Evolutionary conservation across 2,888 invertebrate species (phyloP).

Genomic region (Cryptus armator): DNA sequence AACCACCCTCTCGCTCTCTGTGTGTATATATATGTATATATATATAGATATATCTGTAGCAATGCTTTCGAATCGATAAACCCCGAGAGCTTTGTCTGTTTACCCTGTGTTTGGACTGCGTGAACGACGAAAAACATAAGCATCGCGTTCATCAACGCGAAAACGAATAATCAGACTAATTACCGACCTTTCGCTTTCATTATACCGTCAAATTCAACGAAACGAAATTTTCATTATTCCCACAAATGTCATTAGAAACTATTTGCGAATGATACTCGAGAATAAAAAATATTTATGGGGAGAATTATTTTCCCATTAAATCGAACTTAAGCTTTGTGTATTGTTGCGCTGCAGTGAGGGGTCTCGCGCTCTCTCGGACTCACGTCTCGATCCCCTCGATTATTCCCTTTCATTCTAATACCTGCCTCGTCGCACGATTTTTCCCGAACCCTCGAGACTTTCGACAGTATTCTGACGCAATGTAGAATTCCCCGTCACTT

Average conservation of each 20-base stretch:
- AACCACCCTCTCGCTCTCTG: constrained; percentile 62
- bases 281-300: background rate
- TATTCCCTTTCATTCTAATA: constrained; percentile 40
- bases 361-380: constrained; percentile 3
- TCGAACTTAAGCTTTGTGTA: constrained; percentile 9
- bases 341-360: constrained; percentile 8
- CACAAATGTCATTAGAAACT: constrained; percentile 4
- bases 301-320: constrained; percentile 46
- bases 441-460: constrained; percentile 37
- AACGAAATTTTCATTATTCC: background rate
- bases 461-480: constrained; percentile 12
- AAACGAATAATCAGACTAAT: constrained; percentile 35
- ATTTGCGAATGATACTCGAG: constrained; percentile 1
- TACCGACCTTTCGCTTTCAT: background rate
- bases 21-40: constrained; percentile 3
- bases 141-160: constrained; percentile 10
- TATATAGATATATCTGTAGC: constrained; percentile 56
- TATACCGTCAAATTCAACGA: background rate
- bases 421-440: constrained; percentile 47
- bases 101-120: constrained; percentile 28
- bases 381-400: constrained; percentile 9
- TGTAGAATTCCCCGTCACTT: background rate
- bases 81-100: constrained; percentile 61
- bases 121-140: constrained; percentile 44
- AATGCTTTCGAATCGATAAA: constrained; percentile 83